phyloP scores from a whole-genome alignment of 2,888 invertebrate genomes.

The Habroteleia sp. region DNA sequence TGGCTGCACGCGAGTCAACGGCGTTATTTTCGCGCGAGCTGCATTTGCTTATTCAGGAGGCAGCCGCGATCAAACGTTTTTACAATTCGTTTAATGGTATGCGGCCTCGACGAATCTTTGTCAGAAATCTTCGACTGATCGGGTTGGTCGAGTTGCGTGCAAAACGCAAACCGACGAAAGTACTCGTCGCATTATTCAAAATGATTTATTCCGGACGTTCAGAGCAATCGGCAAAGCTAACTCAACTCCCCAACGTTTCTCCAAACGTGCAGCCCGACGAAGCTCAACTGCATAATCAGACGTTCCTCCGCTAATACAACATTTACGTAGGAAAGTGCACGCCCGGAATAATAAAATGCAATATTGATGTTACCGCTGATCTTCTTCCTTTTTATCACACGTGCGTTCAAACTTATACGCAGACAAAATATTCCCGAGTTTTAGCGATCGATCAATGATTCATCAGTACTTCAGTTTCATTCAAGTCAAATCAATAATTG shows the following conservation, averaged over 20 bases:
- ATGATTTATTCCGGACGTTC: slow-evolving; percentile 67
- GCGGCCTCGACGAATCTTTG: slow-evolving; percentile 21
- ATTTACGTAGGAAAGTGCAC: slow-evolving; percentile 49
- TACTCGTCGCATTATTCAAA: slow-evolving; percentile 68
- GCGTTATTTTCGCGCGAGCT: neutral
- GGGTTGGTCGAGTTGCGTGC: slow-evolving; percentile 63
- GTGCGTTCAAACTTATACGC: slow-evolving; percentile 5
- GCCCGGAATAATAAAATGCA: slow-evolving; percentile 48
- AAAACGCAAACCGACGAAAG: slow-evolving; percentile 65
- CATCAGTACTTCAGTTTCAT: no score
- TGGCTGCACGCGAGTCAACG: neutral
- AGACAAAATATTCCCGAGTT: neutral
- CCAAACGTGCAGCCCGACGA: slow-evolving; percentile 15
- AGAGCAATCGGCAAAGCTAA: slow-evolving; percentile 55
- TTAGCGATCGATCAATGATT: neutral
- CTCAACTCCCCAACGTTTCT: slow-evolving; percentile 58
- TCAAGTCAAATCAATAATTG: no score
- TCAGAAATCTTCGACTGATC: slow-evolving; percentile 23
- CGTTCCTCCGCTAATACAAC: slow-evolving; percentile 48
- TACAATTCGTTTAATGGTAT: slow-evolving; percentile 24
- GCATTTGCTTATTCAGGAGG: slow-evolving; percentile 17
- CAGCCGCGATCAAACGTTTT: slow-evolving; percentile 11
- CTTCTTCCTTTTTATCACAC: slow-evolving; percentile 34
- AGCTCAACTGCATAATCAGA: slow-evolving; percentile 50
- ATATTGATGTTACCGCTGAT: slow-evolving; percentile 22